Evolutionary conservation across 1,140 invertebrate genomes (phyloP).

Genomic region (Achatina immaculata): DNA sequence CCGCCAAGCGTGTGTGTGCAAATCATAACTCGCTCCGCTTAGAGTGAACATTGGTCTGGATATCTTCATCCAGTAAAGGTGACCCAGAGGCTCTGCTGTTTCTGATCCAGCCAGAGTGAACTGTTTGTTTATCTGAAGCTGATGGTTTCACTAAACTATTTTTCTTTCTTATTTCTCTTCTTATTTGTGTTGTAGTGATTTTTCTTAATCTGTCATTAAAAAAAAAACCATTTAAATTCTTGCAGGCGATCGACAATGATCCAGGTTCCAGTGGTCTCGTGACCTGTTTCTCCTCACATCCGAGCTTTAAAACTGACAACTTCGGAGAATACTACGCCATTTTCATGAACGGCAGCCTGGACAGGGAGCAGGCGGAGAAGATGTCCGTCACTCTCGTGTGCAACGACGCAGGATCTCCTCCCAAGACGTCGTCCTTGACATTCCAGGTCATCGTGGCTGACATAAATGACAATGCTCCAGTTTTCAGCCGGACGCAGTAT

Average conservation of each 20-base stretch:
- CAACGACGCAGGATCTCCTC: slow-evolving; percentile 50
- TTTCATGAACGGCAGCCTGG: slow-evolving; percentile 47
- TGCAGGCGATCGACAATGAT: slow-evolving; percentile 49
- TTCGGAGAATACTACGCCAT: slow-evolving; percentile 48
- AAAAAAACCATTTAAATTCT: no score
- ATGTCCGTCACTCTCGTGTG: slow-evolving; percentile 51
- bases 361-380: slow-evolving; percentile 50
- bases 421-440: slow-evolving; percentile 37
- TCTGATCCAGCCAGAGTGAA: no score
- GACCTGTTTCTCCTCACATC: slow-evolving; percentile 40
- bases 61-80: no score
- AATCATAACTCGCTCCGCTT: no score
- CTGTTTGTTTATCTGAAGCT: no score
- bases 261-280: slow-evolving; percentile 49
- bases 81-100: no score
- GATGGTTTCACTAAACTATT: no score
- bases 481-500: slow-evolving; percentile 49
- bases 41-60: no score
- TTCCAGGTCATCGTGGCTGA: slow-evolving; percentile 55
- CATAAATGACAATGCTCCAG: slow-evolving; percentile 56
- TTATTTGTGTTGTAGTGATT: no score
- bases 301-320: slow-evolving; percentile 44
- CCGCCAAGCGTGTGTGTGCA: no score
- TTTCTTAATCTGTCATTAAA: no score
- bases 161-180: no score